These are phyloP conservation scores for Thalassarche chlororhynchos DNA, from an alignment of 2,113 vertebrate species.

Conservation along the genomic window DNA sequence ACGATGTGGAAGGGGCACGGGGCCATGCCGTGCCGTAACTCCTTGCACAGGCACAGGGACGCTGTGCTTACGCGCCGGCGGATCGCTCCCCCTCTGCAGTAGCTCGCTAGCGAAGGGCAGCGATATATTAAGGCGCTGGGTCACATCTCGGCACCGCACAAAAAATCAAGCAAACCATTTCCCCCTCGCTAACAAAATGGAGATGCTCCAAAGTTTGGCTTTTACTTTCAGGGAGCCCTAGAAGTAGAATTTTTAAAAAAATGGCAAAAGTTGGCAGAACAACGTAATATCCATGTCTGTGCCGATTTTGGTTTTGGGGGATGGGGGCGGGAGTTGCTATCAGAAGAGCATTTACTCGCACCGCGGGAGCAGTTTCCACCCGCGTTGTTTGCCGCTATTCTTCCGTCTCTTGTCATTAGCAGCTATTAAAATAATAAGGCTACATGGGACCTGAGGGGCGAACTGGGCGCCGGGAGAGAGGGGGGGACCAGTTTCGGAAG, in stretches of 20 bases:
- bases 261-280: background rate
- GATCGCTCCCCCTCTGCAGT: background rate
- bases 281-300: background rate
- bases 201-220: background rate
- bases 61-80: background rate
- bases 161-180: background rate
- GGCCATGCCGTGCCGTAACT: background rate
- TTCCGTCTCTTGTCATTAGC: background rate
- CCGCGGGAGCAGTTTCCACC: conserved; percentile 2
- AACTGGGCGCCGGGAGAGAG: background rate
- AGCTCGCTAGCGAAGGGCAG: background rate
- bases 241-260: background rate
- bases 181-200: background rate
- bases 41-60: background rate
- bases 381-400: background rate
- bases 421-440: background rate
- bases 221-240: background rate
- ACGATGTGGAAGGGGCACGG: background rate
- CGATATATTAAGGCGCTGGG: background rate
- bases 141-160: background rate
- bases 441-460: background rate
- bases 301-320: background rate
- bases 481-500: background rate
- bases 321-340: background rate
- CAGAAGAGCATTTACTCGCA: background rate